Base-by-base conservation (phyloP, 1,140 invertebrate species). In the Papilio aristodemus region DNA sequence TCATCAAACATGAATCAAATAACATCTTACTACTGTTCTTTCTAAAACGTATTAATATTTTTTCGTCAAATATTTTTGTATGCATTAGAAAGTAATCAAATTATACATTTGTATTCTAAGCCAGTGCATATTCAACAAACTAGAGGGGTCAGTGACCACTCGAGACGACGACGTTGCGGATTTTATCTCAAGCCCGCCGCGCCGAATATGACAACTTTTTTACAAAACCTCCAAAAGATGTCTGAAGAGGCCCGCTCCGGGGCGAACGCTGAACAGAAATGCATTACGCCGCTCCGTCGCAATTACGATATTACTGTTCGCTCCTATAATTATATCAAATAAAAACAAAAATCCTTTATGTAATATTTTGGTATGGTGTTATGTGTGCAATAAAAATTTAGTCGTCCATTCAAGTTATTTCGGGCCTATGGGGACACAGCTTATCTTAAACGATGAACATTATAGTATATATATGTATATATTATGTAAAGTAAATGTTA, bases 181-280 rank as follows among this genome's bases (percentile, higher is more conserved):
- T 80, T 74, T 72, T 79, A 79, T 79, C 80, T 77, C 72, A 78
- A 76, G 73, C 46, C 60, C 70, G 70, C n/a, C 73, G 69, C 59
- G 54, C 68, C 75, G 78, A 75, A 78, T 79, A 76, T 77, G 77
- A 81, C 72, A 77, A 76, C 73, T 81, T 84, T 84, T 54, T 83
- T 83, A 74, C 75, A 73, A 78, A 83, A 80, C 66, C 74, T 72
- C 75, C 76, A 64, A 85, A 83, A 74, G 74, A 76, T 74, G 80
- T 83, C 78, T 85, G 80, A 81, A 85, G 83, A 76, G 77, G 74
- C 13, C 19, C 46, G 71, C 77, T 67, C 68, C 67, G 70, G 70
- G 72, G 71, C 69, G 67, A 71, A 59, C 22, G 43, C 59, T 64
- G 59, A 66, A 71, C 66, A 66, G 68, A 71, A 71, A 71, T 71